Percentiles rank a stretch among this genome's conserved stretches.
Conservation (phyloP, 2,797 vertebrate genomes). For the Pogoniulus pusillus region DNA sequence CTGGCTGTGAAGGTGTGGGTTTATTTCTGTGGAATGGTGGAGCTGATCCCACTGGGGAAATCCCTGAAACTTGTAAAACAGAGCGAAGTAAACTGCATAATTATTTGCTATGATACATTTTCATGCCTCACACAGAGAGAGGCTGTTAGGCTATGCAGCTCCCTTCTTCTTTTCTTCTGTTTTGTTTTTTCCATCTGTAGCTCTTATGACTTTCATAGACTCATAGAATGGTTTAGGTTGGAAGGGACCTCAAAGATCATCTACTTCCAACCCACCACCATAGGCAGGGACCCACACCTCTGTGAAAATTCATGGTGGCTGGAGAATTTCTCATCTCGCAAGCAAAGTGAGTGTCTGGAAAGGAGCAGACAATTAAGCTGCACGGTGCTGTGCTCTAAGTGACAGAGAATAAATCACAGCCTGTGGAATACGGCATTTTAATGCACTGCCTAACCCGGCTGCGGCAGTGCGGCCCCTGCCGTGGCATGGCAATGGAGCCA, state of each 20-base stretch:
- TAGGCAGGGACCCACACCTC: background rate
- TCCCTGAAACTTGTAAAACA: background rate
- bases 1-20: background rate
- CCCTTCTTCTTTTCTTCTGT: too few relatives aligned
- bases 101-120: background rate
- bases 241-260: too few relatives aligned
- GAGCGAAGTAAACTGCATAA: background rate
- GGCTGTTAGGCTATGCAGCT: too few relatives aligned
- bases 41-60: background rate
- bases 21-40: background rate
- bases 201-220: too few relatives aligned
- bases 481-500: constrained; percentile 24
- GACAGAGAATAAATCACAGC: constrained; percentile 50
- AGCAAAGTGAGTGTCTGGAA: background rate
- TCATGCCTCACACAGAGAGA: background rate
- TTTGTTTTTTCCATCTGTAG: too few relatives aligned
- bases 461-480: background rate
- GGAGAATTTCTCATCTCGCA: background rate
- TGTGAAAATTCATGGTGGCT: background rate
- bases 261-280: too few relatives aligned
- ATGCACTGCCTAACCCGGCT: background rate
- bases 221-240: too few relatives aligned
- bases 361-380: constrained; percentile 52
- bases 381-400: background rate
- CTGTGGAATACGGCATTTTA: constrained; percentile 40